Evolutionary conservation across 37 sponge, comb jelly and placozoan genomes (phyloP), one percentile per base, ranked within the genome.

Genomic region (Spongia lamella): DNA sequence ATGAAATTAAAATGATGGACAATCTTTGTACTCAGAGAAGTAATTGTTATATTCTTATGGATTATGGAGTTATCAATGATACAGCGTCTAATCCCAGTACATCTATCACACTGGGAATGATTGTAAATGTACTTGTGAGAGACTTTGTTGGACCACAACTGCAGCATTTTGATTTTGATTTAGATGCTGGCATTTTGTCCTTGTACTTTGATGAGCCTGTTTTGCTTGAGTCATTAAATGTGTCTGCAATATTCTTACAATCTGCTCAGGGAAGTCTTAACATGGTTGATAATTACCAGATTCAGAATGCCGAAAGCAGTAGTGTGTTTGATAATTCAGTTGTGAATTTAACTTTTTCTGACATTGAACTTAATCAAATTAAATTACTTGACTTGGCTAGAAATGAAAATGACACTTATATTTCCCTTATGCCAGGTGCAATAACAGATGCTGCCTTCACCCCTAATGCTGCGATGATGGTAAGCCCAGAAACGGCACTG

Each of bases 181-280:
- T 94, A 4, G 76, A 87, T 21, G 21, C 30, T 74, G 85, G 79
- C 32, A 54, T 72, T 19, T 56, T 94, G 19, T 75, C 79, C 16
- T 72, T 94, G 24, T 69, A 67, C n/a, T 95, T 95, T 63, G 83
- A 63, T 57, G 96, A 95, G 74, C 92, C 92, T 27, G 76, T 95
- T n/a, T 63, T 72, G 34, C 38, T 62, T 21, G 9, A 37, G 4
- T 63, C 84, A 17, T 77, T 95, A 2, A 77, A 82, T 43, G 13
- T 84, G 24, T 33, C 68, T 68, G 84, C 71, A 15, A 58, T 94
- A 13, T 84, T 76, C 16, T 37, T 94, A n/a, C 95, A 90, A 50
- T 80, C 85, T 24, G 66, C 72, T 3, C 86, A 85, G 25, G 88
- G 89, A 35, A 7, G n/a, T 22, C 38, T 81, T 1, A 47, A 27